These are phyloP conservation scores for Myrmecophaga tridactyla DNA, from an alignment of 2,113 vertebrate species.

Conservation along the genomic window DNA sequence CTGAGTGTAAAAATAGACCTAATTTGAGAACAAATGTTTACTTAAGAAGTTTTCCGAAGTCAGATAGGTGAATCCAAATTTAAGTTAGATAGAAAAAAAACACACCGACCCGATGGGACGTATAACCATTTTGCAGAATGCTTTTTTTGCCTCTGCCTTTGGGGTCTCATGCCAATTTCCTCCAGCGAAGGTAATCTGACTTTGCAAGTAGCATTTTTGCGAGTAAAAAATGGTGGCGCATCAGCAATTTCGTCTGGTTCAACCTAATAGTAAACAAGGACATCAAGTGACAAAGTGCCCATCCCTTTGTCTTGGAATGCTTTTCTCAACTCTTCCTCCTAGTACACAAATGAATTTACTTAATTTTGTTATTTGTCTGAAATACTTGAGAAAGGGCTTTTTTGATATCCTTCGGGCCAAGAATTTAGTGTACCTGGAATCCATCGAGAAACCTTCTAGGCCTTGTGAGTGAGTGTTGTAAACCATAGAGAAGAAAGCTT, in stretches of 20 bases:
- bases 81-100: slow-evolving; percentile 64
- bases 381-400: neutral
- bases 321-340: too few species aligned
- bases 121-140: neutral
- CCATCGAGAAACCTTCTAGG: neutral
- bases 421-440: too few species aligned
- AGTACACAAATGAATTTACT: neutral
- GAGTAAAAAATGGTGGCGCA: too few species aligned
- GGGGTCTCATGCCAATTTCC: slow-evolving; percentile 75
- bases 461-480: neutral
- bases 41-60: slow-evolving; percentile 82
- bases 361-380: neutral
- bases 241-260: neutral
- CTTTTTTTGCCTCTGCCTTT: slow-evolving; percentile 68
- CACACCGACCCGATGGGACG: neutral
- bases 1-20: slow-evolving; percentile 77
- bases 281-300: neutral
- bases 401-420: neutral
- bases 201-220: too few species aligned
- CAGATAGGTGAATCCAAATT: slow-evolving; percentile 73
- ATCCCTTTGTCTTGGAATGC: neutral
- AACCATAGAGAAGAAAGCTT: neutral
- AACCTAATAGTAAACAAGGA: neutral
- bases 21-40: slow-evolving; percentile 79
- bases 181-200: slow-evolving; percentile 77